A percentile compares a stretch with the other conserved stretches of the same genome.
Evolutionary conservation across 2,797 vertebrate genomes (phyloP).

Genomic region (Neostethus bicornis): DNA sequence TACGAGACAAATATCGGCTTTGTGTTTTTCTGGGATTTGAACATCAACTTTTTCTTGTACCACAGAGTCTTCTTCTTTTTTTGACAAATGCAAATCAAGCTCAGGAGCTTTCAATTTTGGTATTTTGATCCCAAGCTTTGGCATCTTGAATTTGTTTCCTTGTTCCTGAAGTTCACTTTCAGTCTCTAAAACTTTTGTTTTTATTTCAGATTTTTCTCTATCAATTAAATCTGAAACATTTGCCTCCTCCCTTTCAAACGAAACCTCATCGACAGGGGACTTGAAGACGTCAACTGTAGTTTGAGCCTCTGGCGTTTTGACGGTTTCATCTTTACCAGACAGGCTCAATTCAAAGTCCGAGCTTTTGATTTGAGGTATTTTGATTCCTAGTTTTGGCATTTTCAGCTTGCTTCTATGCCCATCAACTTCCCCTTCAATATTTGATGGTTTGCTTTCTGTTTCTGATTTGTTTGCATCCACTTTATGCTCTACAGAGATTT

Average conservation of each 20-base stretch:
- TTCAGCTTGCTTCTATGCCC: conserved; percentile 64
- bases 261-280: conserved; percentile 22
- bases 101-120: conserved; percentile 44
- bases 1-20: conserved; percentile 23
- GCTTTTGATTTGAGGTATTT: conserved; percentile 8
- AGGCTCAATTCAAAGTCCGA: conserved; percentile 37
- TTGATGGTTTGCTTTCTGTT: conserved; percentile 20
- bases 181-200: conserved; percentile 13
- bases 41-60: conserved; percentile 24
- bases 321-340: conserved; percentile 25
- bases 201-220: conserved; percentile 24
- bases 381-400: conserved; percentile 1
- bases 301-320: conserved; percentile 10
- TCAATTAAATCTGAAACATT: conserved; percentile 32
- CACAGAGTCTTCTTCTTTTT: conserved; percentile 45
- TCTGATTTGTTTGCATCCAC: conserved; percentile 18
- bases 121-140: conserved; percentile 49
- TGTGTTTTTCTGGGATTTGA: conserved; percentile 24
- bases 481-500: conserved; percentile 31
- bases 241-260: conserved; percentile 27
- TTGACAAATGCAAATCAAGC: conserved; percentile 30
- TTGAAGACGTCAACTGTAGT: conserved; percentile 23
- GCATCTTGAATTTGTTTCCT: conserved; percentile 53
- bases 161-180: conserved; percentile 13
- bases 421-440: conserved; percentile 25